Base-by-base conservation (phyloP, 2,888 invertebrate species). In the Mesopsocus fuscifrons region DNA sequence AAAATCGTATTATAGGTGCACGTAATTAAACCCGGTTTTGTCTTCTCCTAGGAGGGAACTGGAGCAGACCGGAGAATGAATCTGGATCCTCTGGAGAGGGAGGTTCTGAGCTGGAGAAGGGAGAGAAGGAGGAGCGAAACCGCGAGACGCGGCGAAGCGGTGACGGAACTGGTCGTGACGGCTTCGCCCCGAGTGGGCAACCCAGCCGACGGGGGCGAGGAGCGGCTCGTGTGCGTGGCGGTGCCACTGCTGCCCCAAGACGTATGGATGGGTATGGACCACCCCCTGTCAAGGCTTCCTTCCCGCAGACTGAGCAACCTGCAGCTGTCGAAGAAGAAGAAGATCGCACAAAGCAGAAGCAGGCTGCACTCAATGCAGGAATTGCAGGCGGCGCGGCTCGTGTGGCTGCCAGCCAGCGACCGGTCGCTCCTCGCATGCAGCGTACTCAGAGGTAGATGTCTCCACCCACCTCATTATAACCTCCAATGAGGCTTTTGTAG, bases 201-300 rank as follows among this genome's bases (percentile, higher is more conserved):
- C 89, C 89, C 1, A 87, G 87, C 1, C 68, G 88, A 41, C 74
- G 88, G 45, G 89, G 89, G 3, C 69, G 89, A 47, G 84, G 80
- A 13, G 70, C 69, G 22, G 6, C 40, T 6, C 40, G 26, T 21
- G 34, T 46, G 42, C 50, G 56, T 38, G 54, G 59, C 46, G 52
- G 54, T 35, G 52, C 66, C 18, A 62, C 66, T 4, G 64, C 68
- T 17, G 69, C 75, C 45, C n/a, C n/a, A n/a, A 69, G 67, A 49
- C 66, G 79, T 49, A 73, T 79, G 45, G 71, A 80, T 49, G 77
- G 78, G 3, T 83, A 82, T 57, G 81, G 83, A 1, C 80, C 80
- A n/a, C 82, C 81, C 1, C 74, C 79, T 44, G 74, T 77, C 26
- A 81, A 81, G 55, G 79, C 78, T 55, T 81, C 81, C 4, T 83